Percentiles rank a stretch among this genome's conserved stretches.
Conservation (phyloP, 2,888 invertebrate species). For the Nephrocerus scutellatus region DNA sequence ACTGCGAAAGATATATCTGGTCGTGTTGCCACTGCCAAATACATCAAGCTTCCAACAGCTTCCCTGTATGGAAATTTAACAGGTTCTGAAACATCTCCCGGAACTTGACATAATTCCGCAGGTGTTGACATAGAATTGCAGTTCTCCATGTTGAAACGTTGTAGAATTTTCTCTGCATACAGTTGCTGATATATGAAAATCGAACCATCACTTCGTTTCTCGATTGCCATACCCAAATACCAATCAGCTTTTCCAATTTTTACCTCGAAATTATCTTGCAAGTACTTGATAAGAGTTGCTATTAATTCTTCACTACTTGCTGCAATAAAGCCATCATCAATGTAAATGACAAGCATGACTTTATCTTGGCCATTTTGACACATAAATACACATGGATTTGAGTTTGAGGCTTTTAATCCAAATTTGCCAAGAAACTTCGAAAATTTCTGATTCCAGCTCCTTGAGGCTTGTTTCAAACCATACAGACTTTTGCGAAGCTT, state of each 20-base stretch:
- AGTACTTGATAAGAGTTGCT: constrained; percentile 5
- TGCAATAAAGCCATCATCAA: constrained; percentile 6
- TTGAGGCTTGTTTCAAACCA: constrained; percentile 19
- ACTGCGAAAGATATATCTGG: too few species aligned
- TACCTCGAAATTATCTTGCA: constrained; percentile 6
- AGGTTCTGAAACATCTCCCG: constrained; percentile 2
- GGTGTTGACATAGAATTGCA: constrained; percentile 3
- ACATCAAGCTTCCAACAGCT: too few species aligned
- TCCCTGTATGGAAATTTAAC: too few species aligned
- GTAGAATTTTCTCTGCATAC: too few species aligned
- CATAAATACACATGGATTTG: constrained; percentile 25
- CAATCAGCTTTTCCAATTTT: too few species aligned
- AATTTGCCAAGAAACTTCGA: too few species aligned
- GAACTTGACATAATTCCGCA: constrained; percentile 11
- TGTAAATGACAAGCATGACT: constrained; percentile 8
- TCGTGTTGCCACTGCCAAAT: too few species aligned
- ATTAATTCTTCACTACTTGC: constrained; percentile 1
- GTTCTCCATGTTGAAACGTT: too few species aligned
- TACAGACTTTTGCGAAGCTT: constrained; percentile 20
- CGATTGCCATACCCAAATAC: too few species aligned
- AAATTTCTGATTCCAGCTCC: too few species aligned
- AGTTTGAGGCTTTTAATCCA: constrained; percentile 18
- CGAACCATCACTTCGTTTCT: too few species aligned
- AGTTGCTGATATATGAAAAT: constrained; percentile 3
- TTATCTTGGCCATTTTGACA: constrained; percentile 1